Conservation (phyloP, 2,888 invertebrate genomes). For the Prosapia bicincta region DNA sequence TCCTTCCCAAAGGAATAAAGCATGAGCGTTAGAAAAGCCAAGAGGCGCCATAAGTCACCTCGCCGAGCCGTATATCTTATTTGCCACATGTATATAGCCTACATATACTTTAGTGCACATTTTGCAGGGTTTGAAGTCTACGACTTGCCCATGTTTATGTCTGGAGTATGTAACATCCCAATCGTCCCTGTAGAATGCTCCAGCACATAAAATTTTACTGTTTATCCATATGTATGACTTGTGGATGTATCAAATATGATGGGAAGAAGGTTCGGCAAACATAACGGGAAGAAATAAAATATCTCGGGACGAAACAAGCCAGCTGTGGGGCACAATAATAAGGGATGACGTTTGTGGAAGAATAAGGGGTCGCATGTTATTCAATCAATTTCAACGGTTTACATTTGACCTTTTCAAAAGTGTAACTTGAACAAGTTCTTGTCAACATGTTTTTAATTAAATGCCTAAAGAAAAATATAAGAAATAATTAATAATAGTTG, state of each 20-base stretch:
- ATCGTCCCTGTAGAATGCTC: conserved; percentile 26
- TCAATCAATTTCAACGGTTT: too few species aligned
- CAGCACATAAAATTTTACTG: conserved; percentile 36
- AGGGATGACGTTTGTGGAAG: too few species aligned
- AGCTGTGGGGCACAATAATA: neutral
- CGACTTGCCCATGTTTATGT: conserved; percentile 3
- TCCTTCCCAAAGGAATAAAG: too few species aligned
- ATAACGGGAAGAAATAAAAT: conserved; percentile 12
- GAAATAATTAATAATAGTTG: too few species aligned
- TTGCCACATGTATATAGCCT: neutral
- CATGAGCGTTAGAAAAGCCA: neutral
- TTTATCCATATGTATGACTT: conserved; percentile 36
- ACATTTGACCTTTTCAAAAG: too few species aligned
- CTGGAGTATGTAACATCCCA: conserved; percentile 32
- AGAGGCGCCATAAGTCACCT: neutral
- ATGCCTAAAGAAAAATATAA: too few species aligned
- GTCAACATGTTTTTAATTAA: too few species aligned
- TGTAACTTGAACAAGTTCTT: too few species aligned
- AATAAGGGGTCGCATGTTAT: too few species aligned
- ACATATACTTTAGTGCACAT: neutral
- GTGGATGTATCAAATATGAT: conserved; percentile 28
- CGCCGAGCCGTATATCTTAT: neutral
- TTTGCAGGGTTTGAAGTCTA: neutral
- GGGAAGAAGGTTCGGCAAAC: conserved; percentile 3
- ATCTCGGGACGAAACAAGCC: conserved; percentile 5